phyloP scores from a whole-genome alignment of 2,888 invertebrate genomes.

The Metallyticus violacea region DNA sequence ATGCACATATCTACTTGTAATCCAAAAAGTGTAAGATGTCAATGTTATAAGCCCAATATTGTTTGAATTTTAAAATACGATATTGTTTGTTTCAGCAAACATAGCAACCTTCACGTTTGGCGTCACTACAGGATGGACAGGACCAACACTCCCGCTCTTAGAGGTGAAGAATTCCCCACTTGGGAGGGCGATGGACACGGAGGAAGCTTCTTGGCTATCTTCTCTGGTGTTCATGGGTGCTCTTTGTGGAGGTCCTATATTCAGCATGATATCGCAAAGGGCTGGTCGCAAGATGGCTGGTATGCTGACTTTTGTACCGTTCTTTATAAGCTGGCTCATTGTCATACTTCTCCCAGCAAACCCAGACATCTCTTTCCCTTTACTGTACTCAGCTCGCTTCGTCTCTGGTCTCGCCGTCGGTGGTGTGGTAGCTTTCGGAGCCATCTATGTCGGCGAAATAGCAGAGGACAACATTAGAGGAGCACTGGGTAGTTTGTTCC shows the following conservation, averaged over 20 bases:
- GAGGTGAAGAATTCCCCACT: constrained; percentile 46
- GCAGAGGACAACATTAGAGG: constrained; percentile 56
- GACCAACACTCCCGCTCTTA: constrained; percentile 53
- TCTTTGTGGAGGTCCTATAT: constrained; percentile 37
- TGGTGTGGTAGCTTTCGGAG: constrained; percentile 53
- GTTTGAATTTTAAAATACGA: too few species aligned
- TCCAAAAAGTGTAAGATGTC: too few species aligned
- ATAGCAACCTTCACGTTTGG: constrained; percentile 57
- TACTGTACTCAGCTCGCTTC: constrained; percentile 45
- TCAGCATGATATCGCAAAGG: background rate
- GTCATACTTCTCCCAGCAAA: background rate
- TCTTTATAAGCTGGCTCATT: constrained; percentile 8
- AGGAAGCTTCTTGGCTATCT: constrained; percentile 54
- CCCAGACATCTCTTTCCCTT: background rate
- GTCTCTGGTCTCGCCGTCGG: constrained; percentile 58
- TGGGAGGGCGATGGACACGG: constrained; percentile 49
- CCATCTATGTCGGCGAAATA: constrained; percentile 62
- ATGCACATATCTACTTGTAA: too few species aligned
- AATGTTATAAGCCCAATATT: too few species aligned
- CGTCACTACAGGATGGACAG: constrained; percentile 58
- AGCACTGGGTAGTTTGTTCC: constrained; percentile 56
- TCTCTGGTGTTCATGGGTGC: constrained; percentile 57
- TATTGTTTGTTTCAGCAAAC: constrained; percentile 50
- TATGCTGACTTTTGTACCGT: constrained; percentile 2
- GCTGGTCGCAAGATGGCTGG: constrained; percentile 7